These are phyloP conservation scores for Aporophyla nigra DNA, from an alignment of 2,888 invertebrate genomes.

Conservation along the genomic window DNA sequence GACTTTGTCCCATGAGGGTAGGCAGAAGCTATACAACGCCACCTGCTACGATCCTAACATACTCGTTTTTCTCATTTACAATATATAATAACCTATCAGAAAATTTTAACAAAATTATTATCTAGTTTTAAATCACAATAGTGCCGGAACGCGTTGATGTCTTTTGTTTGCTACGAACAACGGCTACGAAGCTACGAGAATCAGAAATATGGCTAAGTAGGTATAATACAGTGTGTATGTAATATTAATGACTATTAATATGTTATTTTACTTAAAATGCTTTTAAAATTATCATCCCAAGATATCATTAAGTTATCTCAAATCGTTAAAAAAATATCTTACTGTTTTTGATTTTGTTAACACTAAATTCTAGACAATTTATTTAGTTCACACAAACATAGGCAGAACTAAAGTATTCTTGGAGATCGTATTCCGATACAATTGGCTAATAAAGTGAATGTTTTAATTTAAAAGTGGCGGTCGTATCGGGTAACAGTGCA, in stretches of 20 bases:
- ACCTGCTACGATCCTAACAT: not conserved
- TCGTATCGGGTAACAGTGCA: conserved; percentile 41
- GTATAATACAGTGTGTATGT: not conserved
- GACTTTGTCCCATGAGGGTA: not conserved
- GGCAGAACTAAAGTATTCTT: not conserved
- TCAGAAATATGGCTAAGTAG: not conserved
- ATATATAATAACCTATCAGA: not conserved
- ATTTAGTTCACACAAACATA: not conserved
- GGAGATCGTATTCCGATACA: conserved; percentile 8
- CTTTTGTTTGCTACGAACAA: conserved; percentile 61
- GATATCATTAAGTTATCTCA: not conserved
- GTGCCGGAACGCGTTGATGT: conserved; percentile 59
- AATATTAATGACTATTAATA: not conserved
- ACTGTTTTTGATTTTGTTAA: no score
- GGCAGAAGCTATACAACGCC: not conserved
- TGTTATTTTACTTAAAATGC: not conserved
- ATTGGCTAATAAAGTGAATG: conserved; percentile 53
- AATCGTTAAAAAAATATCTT: not conserved
- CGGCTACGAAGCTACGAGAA: conserved; percentile 36
- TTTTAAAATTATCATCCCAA: not conserved
- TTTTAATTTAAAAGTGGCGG: conserved; percentile 50
- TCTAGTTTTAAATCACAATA: not conserved
- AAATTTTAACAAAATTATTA: not conserved
- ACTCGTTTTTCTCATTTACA: not conserved
- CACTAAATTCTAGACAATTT: not conserved